Evolutionary conservation across 2,888 invertebrate species (phyloP), one percentile per base, ranked within the genome.

Genomic region (Megamerina dolium): DNA sequence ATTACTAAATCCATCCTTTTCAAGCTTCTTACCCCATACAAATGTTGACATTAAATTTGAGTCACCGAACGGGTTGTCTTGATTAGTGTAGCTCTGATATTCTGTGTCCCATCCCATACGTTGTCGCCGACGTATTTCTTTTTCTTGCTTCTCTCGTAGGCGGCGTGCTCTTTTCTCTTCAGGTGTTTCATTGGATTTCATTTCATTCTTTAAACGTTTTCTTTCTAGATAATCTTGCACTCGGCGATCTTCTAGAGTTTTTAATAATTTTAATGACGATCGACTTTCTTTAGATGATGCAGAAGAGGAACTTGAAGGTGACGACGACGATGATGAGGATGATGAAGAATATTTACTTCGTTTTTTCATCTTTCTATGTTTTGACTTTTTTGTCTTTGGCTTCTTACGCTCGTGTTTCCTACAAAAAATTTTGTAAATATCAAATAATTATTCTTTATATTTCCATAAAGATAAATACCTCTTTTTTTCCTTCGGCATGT

Each of bases 21-120:
- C 87, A 36, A 96, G 75, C 68, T 99, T 99, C 72, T 97, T 97
- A 17, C 78, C 78, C 99, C 99, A 99, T 0, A 95, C 89, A 72
- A 99, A 99, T 0, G 93, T 89, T 23, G 95, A 86, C 5, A 95
- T 79, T 29, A 99, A 78, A 59, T 93, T 92, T 0, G 90, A 89
- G 76, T 99, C 99, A 0, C 97, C 97, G 70, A 97, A 99, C 0
- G 99, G 99, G 74, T 99, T 99, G 70, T 99, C 96, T 39, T 89
- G 87, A 70, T 99, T 95, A 1, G 97, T 96, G 64, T 97, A 99
- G 62, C 93, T 92, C 48, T 94, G 80, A 66, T 94, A 94, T 68
- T 96, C 95, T 52, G 87, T 90, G 68, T 95, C 95, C 95, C 94
- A 95, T 5, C 95, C 95, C 93, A 95, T 94, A 52, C 90, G 77